Base-by-base conservation (phyloP, 1,140 invertebrate species). In the Meteorus sp. region DNA sequence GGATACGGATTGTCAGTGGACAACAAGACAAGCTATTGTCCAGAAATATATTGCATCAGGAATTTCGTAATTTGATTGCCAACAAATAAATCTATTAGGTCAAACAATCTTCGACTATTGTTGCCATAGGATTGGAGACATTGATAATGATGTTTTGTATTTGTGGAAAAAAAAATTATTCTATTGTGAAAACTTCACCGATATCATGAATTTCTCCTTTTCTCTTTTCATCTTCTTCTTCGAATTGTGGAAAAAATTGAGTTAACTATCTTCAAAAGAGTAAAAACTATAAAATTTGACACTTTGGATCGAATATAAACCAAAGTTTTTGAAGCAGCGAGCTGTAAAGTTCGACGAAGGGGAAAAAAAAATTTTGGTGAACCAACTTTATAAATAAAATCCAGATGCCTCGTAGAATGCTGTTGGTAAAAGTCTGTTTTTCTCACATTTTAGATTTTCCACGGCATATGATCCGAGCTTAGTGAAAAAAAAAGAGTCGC, bases 11-110 rank as follows among this genome's bases (percentile, higher is more conserved):
- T n/a, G 27, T 45, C 43, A 13, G 15, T 15, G 15, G 27, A 33
- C 41, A 51, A 51, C 22, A 3, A 4, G 33, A 19, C 19, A 11
- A 39, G 31, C 20, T 17, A 39, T 41, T 48, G 29, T 22, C n/a
- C 29, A 31, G 17, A n/a, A n/a, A n/a, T n/a, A n/a, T 17, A 39
- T 39, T 31, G 27, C 31, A 20, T 45, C 41, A 19, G 29, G 23
- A 51, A 27, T 50, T 51, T 58, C 51, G 35, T 56, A 47, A 56
- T 56, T 56, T 47, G 53, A 45, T 56, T 45, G 25, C 11, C n/a
- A 45, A 33, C 25, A 8, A 17, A 45, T 45, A 44, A 45, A 45
- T 45, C n/a, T 9, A 31, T 15, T 45, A 9, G n/a, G 17, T 19
- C 2, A 20, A 33, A n/a, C n/a, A n/a, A n/a, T n/a, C n/a, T n/a